These are phyloP conservation scores for Acipenser oxyrinchus DNA, from an alignment of 2,797 vertebrate genomes.

Conservation along the genomic window DNA sequence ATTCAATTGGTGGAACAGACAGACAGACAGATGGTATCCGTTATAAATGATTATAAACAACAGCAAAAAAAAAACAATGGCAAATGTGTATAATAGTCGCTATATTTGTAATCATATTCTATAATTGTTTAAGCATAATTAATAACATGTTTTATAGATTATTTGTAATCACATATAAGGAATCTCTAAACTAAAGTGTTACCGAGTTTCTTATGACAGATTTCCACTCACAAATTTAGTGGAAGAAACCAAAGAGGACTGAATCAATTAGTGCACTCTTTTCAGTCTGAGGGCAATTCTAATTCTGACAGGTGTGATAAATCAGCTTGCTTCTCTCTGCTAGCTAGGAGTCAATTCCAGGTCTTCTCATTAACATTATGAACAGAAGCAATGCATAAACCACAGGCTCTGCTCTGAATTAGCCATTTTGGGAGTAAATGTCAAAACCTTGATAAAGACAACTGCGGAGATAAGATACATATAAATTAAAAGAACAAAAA, in stretches of 20 bases:
- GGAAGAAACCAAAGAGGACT: constrained; percentile 13
- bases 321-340: constrained; percentile 12
- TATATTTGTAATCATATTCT: too few relatives aligned
- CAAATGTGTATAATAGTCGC: too few relatives aligned
- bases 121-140: too few relatives aligned
- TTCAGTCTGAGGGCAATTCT: constrained; percentile 10
- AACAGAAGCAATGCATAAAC: constrained; percentile 1
- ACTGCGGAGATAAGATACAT: not conserved
- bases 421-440: not conserved
- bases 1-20: too few relatives aligned
- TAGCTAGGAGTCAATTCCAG: constrained; percentile 11
- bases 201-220: constrained; percentile 11
- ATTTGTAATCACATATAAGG: too few relatives aligned
- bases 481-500: not conserved
- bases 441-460: constrained; percentile 1
- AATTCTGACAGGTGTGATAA: constrained; percentile 20
- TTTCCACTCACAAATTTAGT: constrained; percentile 11
- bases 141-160: too few relatives aligned
- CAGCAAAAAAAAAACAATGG: too few relatives aligned
- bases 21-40: too few relatives aligned
- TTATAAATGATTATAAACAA: too few relatives aligned
- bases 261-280: constrained; percentile 20
- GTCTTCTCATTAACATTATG: constrained; percentile 14
- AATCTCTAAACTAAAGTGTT: not conserved
- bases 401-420: not conserved